A percentile compares a stretch with the other conserved stretches of the same genome.
Evolutionary conservation across 2,113 vertebrate genomes (phyloP).

Genomic region (Paedocypris sp.): DNA sequence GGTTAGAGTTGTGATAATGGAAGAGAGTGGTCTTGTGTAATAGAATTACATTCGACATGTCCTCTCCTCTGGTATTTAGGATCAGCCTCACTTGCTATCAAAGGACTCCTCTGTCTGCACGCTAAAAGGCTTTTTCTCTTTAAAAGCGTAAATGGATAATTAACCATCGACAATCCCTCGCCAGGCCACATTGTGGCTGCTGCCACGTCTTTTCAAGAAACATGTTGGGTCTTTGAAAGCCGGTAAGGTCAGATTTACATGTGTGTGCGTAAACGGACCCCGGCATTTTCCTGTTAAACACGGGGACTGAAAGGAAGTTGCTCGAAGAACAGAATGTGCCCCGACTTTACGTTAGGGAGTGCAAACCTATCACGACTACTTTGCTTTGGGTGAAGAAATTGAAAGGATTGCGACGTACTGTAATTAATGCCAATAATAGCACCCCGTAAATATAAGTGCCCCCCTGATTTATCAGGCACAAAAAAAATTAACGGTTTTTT

Average conservation of each 20-base stretch:
- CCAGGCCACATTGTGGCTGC: constrained; percentile 26
- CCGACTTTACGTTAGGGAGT: constrained; percentile 5
- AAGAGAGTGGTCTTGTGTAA: constrained; percentile 36
- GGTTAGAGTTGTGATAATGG: constrained; percentile 42
- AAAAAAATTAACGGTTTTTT: too few relatives aligned
- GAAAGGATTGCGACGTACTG: too few relatives aligned
- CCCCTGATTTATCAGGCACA: too few relatives aligned
- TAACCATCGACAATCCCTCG: constrained; percentile 28
- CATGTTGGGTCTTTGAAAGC: constrained; percentile 34
- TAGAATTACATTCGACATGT: constrained; percentile 43
- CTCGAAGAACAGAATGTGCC: background rate
- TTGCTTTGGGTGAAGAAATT: too few relatives aligned
- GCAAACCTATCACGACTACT: too few relatives aligned
- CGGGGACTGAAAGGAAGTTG: constrained; percentile 15
- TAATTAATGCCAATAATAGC: too few relatives aligned
- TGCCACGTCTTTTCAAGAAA: constrained; percentile 38
- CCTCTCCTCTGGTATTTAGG: constrained; percentile 37
- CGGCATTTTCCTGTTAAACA: constrained; percentile 13
- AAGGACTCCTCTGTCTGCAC: constrained; percentile 38
- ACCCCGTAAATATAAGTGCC: too few relatives aligned
- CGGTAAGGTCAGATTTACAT: constrained; percentile 45
- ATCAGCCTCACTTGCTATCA: constrained; percentile 27
- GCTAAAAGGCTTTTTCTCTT: constrained; percentile 44
- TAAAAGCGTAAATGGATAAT: constrained; percentile 46
- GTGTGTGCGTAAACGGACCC: constrained; percentile 17